Evolutionary conservation across 2,888 invertebrate genomes (phyloP), one percentile per base, ranked within the genome.

Genomic region (Apotomis turbidana): DNA sequence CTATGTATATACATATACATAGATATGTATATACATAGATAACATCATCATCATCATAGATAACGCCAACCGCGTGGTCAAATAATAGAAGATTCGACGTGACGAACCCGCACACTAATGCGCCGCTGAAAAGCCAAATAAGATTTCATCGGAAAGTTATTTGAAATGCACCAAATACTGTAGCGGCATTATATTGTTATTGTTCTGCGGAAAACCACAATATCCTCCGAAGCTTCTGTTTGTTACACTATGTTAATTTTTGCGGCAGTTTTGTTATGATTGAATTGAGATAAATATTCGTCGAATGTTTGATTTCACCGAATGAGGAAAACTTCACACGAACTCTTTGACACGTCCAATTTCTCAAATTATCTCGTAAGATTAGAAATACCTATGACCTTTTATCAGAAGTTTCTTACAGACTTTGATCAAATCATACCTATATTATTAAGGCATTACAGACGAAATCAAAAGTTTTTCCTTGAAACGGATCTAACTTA

Each of bases 41-140:
- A n/a, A n/a, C n/a, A n/a, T n/a, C n/a, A n/a, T n/a, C n/a, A n/a
- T n/a, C n/a, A n/a, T n/a, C n/a, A n/a, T n/a, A n/a, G n/a, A n/a
- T n/a, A n/a, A n/a, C 27, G 27, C 27, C 27, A 27, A 27, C 49
- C 6, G 8, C 0, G 3, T 49, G 10, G 6, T 10, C 12, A 49
- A 44, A 57, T 9, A 46, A 8, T 5, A 36, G 38, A 1, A 27
- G 9, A 74, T 76, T 76, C 75, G 71, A 5, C 76, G 60, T 68
- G 69, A n/a, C 6, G 13, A 74, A 58, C 5, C 76, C 68, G 74
- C 69, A 74, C 70, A 10, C 72, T 76, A 76, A 78, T 76, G 71
- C 74, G 57, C 57, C 55, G 63, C 67, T 74, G 59, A 74, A 70
- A 71, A 71, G 61, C 71, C 67, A 71, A 68, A 71, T 62, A 67